Evolutionary conservation across 1,140 invertebrate species (phyloP).

Genomic region (Melanaphis sacchari): DNA sequence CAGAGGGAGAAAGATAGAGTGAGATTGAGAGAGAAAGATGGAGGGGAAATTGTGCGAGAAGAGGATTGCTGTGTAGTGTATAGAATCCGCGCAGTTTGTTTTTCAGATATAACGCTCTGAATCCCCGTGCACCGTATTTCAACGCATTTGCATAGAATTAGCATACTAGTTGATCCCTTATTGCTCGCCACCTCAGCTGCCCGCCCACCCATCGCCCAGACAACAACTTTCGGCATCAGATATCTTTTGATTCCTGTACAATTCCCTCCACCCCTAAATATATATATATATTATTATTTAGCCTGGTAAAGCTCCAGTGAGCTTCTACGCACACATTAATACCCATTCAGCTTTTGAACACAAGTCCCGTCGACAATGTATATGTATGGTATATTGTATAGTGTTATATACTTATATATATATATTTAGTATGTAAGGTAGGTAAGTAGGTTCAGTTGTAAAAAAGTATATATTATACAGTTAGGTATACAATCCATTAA

Average conservation of each 20-base stretch:
- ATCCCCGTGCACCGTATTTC: slow-evolving; percentile 28
- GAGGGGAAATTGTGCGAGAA: background rate
- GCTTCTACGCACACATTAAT: slow-evolving; percentile 24
- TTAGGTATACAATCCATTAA: background rate
- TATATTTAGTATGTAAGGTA: too few relatives aligned
- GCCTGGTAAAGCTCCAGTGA: slow-evolving; percentile 4
- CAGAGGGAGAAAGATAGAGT: background rate
- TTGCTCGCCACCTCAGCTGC: background rate
- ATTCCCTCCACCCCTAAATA: background rate
- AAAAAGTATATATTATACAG: too few relatives aligned
- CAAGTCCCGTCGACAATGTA: background rate
- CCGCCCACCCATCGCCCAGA: background rate
- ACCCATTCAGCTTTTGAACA: background rate
- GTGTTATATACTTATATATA: background rate
- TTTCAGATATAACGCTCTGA: slow-evolving; percentile 30
- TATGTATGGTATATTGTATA: background rate
- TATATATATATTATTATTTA: slow-evolving; percentile 35
- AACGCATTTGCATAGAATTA: slow-evolving; percentile 55
- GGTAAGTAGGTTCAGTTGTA: too few relatives aligned
- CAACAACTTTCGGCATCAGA: slow-evolving; percentile 54
- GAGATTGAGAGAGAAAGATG: background rate
- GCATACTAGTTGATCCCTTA: slow-evolving; percentile 56
- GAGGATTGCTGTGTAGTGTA: background rate
- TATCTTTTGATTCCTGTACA: slow-evolving; percentile 51
- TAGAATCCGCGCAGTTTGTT: slow-evolving; percentile 47